These are phyloP conservation scores for Pocota personata DNA, from an alignment of 2,888 invertebrate species.

Conservation along the genomic window DNA sequence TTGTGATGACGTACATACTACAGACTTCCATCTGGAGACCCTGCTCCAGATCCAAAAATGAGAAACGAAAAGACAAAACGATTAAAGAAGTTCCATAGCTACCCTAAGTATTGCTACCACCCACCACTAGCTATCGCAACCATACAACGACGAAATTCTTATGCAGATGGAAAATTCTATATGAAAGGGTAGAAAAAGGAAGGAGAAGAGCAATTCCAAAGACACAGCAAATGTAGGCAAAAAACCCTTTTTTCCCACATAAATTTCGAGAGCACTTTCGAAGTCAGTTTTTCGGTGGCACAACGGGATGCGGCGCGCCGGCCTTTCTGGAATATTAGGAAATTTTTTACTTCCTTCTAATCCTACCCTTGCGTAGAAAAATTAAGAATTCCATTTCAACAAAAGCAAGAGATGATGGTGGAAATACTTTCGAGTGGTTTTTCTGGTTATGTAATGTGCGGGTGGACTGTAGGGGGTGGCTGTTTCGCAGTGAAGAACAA, in stretches of 20 bases:
- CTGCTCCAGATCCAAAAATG: background rate
- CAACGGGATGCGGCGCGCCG: background rate
- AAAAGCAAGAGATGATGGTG: slow-evolving; percentile 50
- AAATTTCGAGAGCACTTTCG: slow-evolving; percentile 42
- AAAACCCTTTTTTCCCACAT: slow-evolving; percentile 56
- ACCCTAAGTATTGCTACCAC: background rate
- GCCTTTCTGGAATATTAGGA: slow-evolving; percentile 21
- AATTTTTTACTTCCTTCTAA: slow-evolving; percentile 10
- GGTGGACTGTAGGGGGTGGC: background rate
- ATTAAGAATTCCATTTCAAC: slow-evolving; percentile 62
- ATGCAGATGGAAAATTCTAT: slow-evolving; percentile 70
- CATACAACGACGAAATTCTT: slow-evolving; percentile 58
- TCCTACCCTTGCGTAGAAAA: background rate
- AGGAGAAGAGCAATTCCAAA: background rate
- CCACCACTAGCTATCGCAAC: background rate
- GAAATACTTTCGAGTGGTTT: slow-evolving; percentile 66
- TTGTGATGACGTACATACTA: slow-evolving; percentile 14
- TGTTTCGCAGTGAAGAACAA: background rate
- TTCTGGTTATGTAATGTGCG: slow-evolving; percentile 51
- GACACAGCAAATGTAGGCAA: slow-evolving; percentile 27
- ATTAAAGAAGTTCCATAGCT: slow-evolving; percentile 53
- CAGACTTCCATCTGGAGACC: background rate
- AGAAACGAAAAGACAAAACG: slow-evolving; percentile 44
- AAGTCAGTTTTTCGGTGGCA: slow-evolving; percentile 35
- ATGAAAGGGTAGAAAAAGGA: slow-evolving; percentile 8